Conservation (phyloP, 2,113 vertebrate genomes). For the Toxotes jaculatrix region DNA sequence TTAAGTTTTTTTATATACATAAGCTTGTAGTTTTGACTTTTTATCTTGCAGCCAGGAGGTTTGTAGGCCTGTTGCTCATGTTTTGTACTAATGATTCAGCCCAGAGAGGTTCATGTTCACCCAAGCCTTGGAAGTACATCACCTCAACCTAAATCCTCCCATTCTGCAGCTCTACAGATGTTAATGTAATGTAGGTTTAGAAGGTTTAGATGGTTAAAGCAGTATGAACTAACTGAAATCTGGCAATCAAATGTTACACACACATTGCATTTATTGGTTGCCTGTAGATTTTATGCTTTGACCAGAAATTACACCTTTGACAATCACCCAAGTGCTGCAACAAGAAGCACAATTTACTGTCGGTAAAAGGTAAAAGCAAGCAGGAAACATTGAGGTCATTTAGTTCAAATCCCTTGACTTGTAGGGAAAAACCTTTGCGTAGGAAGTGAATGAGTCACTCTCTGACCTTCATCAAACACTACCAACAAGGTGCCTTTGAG, state of each 20-base stretch:
- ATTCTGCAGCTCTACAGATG: background rate
- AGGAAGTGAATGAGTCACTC: constrained; percentile 43
- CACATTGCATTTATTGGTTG: background rate
- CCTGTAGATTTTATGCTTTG: constrained; percentile 13
- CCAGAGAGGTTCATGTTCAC: too few relatives aligned
- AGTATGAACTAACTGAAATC: background rate
- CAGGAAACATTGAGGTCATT: constrained; percentile 24
- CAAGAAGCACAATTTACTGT: constrained; percentile 10
- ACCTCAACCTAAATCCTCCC: background rate
- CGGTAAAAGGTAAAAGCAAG: constrained; percentile 10
- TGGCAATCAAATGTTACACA: constrained; percentile 9
- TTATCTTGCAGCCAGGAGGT: too few relatives aligned
- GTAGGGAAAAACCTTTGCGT: constrained; percentile 23
- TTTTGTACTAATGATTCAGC: too few relatives aligned
- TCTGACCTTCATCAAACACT: constrained; percentile 48
- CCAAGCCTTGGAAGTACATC: too few relatives aligned
- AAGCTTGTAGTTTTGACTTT: too few relatives aligned
- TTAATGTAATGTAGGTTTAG: background rate
- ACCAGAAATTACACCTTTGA: constrained; percentile 32
- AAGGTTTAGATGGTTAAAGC: background rate
- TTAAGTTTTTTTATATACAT: too few relatives aligned
- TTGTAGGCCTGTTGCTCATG: too few relatives aligned
- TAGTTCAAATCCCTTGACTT: constrained; percentile 46
- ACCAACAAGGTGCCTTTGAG: constrained; percentile 34
- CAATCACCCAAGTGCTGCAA: constrained; percentile 10